Conservation (phyloP, 2,888 invertebrate genomes). For the Tinea trinotella region DNA sequence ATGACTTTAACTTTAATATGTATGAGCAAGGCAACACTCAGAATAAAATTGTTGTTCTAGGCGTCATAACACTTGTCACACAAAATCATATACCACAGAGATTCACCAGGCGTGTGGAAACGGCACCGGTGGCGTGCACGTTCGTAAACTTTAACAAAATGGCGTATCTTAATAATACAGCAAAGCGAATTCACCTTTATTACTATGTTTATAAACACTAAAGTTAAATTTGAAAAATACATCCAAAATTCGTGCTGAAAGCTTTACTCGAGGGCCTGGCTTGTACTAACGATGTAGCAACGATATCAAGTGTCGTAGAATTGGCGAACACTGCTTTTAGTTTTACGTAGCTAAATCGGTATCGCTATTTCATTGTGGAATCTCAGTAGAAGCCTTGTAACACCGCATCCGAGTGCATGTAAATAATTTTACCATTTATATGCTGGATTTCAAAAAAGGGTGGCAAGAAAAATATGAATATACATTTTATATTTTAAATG, state of each 20-base stretch:
- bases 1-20: too few relatives aligned
- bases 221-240: neutral
- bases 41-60: constrained; percentile 9
- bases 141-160: neutral
- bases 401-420: constrained; percentile 3
- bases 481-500: neutral
- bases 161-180: neutral
- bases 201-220: neutral
- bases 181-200: neutral
- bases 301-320: constrained; percentile 17
- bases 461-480: neutral
- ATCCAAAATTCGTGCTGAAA: constrained; percentile 12
- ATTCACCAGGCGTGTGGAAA: constrained; percentile 19
- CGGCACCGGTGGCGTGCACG: constrained; percentile 9
- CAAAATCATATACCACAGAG: constrained; percentile 21
- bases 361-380: neutral
- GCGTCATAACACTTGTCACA: constrained; percentile 21
- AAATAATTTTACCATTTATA: constrained; percentile 19
- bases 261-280: constrained; percentile 8
- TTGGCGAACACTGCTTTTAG: neutral
- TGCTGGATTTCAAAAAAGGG: constrained; percentile 10
- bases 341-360: constrained; percentile 5
- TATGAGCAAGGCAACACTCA: neutral
- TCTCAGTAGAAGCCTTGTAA: neutral
- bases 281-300: constrained; percentile 17